Percentiles rank a stretch among this genome's conserved stretches.
Evolutionary conservation across 2,797 vertebrate genomes (phyloP).

Genomic region (Salmo trutta): DNA sequence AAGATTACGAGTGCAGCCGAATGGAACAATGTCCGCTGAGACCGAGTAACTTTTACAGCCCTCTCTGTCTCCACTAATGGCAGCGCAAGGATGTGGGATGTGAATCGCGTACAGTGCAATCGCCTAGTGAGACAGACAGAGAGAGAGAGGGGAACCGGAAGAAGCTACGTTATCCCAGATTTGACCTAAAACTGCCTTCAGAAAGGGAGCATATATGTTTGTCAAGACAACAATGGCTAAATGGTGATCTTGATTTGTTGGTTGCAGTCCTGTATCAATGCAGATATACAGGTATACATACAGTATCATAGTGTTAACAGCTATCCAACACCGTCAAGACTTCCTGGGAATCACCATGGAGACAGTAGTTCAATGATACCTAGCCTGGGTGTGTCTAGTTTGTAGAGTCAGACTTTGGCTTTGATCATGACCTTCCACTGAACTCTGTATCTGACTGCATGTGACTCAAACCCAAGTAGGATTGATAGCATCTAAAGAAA

Average conservation of each 20-base stretch:
- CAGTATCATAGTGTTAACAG: too few relatives aligned
- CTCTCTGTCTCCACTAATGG: constrained; percentile 34
- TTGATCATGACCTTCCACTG: neutral
- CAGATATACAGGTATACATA: too few relatives aligned
- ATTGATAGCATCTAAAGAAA: neutral
- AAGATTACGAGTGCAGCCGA: constrained; percentile 51
- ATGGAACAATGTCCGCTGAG: constrained; percentile 57
- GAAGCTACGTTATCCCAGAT: neutral
- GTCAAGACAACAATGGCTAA: too few relatives aligned
- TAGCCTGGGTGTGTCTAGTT: neutral
- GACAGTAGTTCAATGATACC: neutral
- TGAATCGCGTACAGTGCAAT: neutral
- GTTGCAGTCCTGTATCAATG: too few relatives aligned
- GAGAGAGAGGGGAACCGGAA: too few relatives aligned
- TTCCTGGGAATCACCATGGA: neutral
- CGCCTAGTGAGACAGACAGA: neutral
- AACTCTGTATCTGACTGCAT: neutral
- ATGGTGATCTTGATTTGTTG: too few relatives aligned
- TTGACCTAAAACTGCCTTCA: neutral
- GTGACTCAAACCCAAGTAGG: neutral
- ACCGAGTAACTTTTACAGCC: constrained; percentile 56
- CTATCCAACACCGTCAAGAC: neutral
- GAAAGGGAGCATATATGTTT: neutral
- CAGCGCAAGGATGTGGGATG: constrained; percentile 4
- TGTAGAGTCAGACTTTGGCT: neutral